A percentile compares a stretch with the other conserved stretches of the same genome.
Conservation (phyloP, 1,140 invertebrate genomes). For the Aphaenogaster ashmeadi region DNA sequence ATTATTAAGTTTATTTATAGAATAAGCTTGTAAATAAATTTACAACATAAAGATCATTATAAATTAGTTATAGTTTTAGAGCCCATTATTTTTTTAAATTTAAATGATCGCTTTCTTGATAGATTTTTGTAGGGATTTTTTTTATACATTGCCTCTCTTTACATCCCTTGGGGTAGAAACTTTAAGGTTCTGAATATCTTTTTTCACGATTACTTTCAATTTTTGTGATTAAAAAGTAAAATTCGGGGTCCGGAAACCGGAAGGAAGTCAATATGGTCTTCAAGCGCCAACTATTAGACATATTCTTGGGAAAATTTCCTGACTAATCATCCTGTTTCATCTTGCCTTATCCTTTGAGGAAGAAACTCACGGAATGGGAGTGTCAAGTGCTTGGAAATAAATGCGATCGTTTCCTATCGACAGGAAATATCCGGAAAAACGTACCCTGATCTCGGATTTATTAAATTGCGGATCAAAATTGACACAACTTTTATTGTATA, state of each 20-base stretch:
- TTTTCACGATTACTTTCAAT: background rate
- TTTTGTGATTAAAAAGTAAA: background rate
- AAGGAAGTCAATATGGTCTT: background rate
- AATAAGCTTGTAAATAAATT: background rate
- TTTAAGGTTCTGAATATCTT: background rate
- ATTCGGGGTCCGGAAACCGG: background rate
- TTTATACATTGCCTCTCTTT: background rate
- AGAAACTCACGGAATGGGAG: background rate
- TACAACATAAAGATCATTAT: background rate
- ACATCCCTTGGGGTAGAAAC: background rate
- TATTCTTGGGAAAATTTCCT: background rate
- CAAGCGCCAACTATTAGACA: background rate
- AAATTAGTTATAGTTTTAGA: slow-evolving; percentile 1
- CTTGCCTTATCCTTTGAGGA: background rate
- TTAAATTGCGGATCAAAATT: background rate
- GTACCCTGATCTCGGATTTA: background rate
- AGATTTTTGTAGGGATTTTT: background rate
- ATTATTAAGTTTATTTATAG: slow-evolving; percentile 11
- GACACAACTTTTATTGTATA: background rate
- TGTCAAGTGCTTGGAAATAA: slow-evolving; percentile 22
- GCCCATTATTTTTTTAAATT: background rate
- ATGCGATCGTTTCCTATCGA: slow-evolving; percentile 46
- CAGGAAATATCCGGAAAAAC: background rate
- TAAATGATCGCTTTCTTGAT: background rate
- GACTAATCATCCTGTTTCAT: background rate